A percentile compares a stretch with the other conserved stretches of the same genome.
Evolutionary conservation across 2,797 vertebrate genomes (phyloP).

Genomic region (Chaenodraco wilsoni): DNA sequence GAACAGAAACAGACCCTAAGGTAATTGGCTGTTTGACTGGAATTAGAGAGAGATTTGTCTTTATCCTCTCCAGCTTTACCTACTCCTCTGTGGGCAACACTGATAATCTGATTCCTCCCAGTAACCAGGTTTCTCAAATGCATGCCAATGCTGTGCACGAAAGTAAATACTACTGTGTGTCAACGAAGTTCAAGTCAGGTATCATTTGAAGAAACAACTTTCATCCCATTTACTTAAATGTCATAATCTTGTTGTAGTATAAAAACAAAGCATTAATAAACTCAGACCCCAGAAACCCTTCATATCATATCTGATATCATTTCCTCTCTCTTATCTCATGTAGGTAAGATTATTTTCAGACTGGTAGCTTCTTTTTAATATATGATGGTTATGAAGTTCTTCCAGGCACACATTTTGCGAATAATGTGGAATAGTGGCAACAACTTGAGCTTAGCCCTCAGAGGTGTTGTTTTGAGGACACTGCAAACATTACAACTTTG

Average conservation of each 20-base stretch:
- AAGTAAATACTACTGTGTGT: not conserved
- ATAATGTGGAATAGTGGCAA: not conserved
- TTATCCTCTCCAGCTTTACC: conserved; percentile 37
- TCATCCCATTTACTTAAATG: not conserved
- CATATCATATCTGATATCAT: conserved; percentile 20
- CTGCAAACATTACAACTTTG: not conserved
- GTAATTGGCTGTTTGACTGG: conserved; percentile 9
- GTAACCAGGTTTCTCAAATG: conserved; percentile 24
- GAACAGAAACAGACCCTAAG: conserved; percentile 20
- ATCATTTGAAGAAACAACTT: not conserved
- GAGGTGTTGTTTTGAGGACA: not conserved
- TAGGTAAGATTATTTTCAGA: conserved; percentile 20
- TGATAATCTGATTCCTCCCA: conserved; percentile 34
- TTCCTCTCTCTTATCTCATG: conserved; percentile 32
- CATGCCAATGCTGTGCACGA: conserved; percentile 8
- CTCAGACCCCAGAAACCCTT: conserved; percentile 23
- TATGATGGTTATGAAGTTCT: not conserved
- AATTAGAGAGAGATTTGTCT: conserved; percentile 3
- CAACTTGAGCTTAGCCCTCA: not conserved
- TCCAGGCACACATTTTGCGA: not conserved
- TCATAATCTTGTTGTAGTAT: not conserved
- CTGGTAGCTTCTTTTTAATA: not conserved
- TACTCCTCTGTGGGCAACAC: conserved; percentile 15
- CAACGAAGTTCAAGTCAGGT: conserved; percentile 7
- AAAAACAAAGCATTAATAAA: conserved; percentile 7